Evolutionary conservation across 2,888 invertebrate genomes (phyloP).

Genomic region (Lycocerus yunnanus): DNA sequence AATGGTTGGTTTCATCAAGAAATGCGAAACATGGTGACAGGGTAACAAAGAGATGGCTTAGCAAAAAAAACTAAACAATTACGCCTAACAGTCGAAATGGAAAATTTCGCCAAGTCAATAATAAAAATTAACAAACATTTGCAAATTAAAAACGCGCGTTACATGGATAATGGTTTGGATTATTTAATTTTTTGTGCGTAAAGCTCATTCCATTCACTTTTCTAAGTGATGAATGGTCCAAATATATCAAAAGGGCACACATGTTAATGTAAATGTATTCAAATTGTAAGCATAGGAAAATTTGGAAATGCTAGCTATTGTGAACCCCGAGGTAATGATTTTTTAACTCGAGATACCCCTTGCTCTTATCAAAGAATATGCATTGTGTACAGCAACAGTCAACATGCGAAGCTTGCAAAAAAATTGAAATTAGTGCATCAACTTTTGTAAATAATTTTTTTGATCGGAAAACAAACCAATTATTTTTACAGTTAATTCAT

Average conservation of each 20-base stretch:
- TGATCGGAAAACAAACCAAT: neutral
- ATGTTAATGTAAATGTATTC: neutral
- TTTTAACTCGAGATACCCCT: neutral
- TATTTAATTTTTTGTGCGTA: neutral
- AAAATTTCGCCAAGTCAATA: constrained; percentile 19
- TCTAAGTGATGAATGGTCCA: neutral
- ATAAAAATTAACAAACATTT: constrained; percentile 6
- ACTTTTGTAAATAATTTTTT: neutral
- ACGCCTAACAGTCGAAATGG: constrained; percentile 6
- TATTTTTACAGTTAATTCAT: neutral
- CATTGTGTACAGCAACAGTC: neutral
- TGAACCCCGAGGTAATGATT: neutral
- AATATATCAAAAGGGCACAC: neutral
- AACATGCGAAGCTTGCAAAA: neutral
- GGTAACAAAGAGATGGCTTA: constrained; percentile 22
- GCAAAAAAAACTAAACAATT: constrained; percentile 17
- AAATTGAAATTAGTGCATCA: neutral
- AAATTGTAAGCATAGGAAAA: neutral
- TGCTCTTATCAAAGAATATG: neutral
- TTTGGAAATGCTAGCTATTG: neutral
- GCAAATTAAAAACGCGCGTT: neutral
- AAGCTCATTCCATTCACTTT: neutral
- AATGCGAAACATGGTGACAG: constrained; percentile 29
- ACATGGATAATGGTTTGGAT: neutral
- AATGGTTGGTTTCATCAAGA: constrained; percentile 29